A percentile compares a stretch with the other conserved stretches of the same genome.
Conservation (phyloP, 2,797 vertebrate genomes). For the Macrochelys suwanniensis region DNA sequence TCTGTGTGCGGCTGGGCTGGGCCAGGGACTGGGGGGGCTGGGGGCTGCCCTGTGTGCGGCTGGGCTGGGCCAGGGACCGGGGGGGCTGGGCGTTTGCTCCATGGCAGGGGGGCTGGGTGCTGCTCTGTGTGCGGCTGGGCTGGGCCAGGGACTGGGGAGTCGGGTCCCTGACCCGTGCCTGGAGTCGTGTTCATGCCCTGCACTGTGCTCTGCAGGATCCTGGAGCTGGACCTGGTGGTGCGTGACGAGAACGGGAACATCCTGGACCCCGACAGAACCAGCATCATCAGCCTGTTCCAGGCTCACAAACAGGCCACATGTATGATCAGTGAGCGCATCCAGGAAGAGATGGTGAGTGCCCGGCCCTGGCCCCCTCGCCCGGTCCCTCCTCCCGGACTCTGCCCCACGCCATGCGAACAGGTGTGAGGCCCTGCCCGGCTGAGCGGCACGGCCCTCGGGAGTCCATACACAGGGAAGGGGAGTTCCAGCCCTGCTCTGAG, state of each 20-base stretch:
- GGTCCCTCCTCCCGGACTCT: too few species aligned
- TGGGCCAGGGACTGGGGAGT: background rate
- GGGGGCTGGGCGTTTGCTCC: background rate
- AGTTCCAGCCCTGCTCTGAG: background rate
- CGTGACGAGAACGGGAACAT: conserved; percentile 70
- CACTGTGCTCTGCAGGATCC: conserved; percentile 4
- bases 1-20: too few species aligned
- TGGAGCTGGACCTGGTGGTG: conserved; percentile 67
- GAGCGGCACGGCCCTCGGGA: background rate
- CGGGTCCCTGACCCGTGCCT: rapidly evolving
- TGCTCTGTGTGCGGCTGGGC: background rate
- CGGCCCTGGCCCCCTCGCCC: rapidly evolving
- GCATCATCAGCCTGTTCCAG: conserved; percentile 75
- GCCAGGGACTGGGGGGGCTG: background rate
- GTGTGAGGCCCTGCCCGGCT: background rate
- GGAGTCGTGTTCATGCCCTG: background rate
- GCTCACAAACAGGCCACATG: conserved; percentile 27
- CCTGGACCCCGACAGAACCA: conserved; percentile 70
- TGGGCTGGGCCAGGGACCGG: too few species aligned
- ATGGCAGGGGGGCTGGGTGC: background rate
- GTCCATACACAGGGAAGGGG: background rate
- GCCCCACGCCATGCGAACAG: background rate
- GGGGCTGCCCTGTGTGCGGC: too few species aligned
- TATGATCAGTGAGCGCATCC: conserved; percentile 47
- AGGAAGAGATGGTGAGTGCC: conserved; percentile 66